Percentiles rank a stretch among this genome's conserved stretches.
Evolutionary conservation across 2,888 invertebrate species (phyloP).

Genomic region (Latrodectus elegans): DNA sequence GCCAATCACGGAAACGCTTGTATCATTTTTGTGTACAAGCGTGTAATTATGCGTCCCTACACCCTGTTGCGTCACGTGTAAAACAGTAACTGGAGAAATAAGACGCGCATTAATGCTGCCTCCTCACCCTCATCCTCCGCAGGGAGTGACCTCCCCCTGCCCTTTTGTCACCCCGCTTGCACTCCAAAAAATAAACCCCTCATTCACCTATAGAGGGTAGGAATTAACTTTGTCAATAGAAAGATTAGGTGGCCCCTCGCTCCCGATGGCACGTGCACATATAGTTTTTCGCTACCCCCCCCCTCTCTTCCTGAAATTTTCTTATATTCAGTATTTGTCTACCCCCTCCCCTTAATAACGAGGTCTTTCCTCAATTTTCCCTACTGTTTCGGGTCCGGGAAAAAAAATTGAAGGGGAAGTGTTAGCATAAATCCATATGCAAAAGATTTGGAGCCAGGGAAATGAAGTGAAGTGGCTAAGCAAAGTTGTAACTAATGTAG

Average conservation of each 20-base stretch:
- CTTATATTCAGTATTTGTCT: slow-evolving; percentile 33
- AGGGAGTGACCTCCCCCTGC: slow-evolving; percentile 22
- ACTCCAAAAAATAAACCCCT: slow-evolving; percentile 47
- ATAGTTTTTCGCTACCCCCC: neutral
- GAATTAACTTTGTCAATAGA: slow-evolving; percentile 68
- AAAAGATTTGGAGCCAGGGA: slow-evolving; percentile 27
- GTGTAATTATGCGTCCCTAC: slow-evolving; percentile 54
- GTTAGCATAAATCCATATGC: slow-evolving; percentile 68
- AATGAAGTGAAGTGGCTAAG: neutral
- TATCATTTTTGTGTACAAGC: slow-evolving; percentile 32
- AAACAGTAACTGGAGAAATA: slow-evolving; percentile 61
- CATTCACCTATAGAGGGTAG: slow-evolving; percentile 50
- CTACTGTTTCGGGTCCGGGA: neutral
- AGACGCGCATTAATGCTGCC: slow-evolving; percentile 32
- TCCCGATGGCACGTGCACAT: neutral
- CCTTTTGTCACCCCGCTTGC: slow-evolving; percentile 30
- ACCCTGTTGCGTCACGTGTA: slow-evolving; percentile 51
- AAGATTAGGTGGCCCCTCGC: slow-evolving; percentile 55
- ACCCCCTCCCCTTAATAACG: slow-evolving; percentile 31
- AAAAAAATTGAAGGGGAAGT: slow-evolving; percentile 20
- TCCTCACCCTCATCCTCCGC: neutral
- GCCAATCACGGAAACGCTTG: slow-evolving; percentile 57
- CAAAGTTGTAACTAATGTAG: neutral
- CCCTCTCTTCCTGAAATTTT: slow-evolving; percentile 10
- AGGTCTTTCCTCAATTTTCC: neutral